These are phyloP conservation scores for Sycophaga agraensis DNA, from an alignment of 1,140 invertebrate species.

Conservation along the genomic window DNA sequence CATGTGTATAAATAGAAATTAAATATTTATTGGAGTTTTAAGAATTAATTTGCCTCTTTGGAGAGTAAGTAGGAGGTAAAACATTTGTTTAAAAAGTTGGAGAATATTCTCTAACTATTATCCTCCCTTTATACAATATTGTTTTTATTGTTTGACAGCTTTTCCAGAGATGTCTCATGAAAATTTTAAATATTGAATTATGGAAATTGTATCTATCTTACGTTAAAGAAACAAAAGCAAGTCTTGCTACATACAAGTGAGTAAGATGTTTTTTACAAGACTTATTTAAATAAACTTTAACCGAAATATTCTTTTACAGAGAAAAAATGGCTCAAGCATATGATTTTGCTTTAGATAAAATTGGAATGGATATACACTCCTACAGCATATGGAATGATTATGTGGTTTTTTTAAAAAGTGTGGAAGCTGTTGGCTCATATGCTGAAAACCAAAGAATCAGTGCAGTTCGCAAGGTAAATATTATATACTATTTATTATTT, in stretches of 20 bases:
- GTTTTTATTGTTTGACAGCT: slow-evolving; percentile 66
- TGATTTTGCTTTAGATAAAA: slow-evolving; percentile 98
- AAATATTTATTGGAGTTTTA: slow-evolving; percentile 23
- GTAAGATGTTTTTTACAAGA: slow-evolving; percentile 50
- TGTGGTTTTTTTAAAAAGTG: slow-evolving; percentile 94
- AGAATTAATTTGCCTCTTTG: slow-evolving; percentile 27
- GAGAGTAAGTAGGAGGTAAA: slow-evolving; percentile 25
- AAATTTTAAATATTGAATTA: slow-evolving; percentile 97
- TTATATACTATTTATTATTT: neutral
- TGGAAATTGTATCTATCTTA: slow-evolving; percentile 98
- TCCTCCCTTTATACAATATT: slow-evolving; percentile 23
- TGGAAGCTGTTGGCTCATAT: slow-evolving; percentile 96
- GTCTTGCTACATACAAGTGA: slow-evolving; percentile 92
- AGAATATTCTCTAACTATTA: slow-evolving; percentile 20
- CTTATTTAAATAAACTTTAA: slow-evolving; percentile 12
- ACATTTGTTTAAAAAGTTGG: slow-evolving; percentile 18
- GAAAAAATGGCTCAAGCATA: slow-evolving; percentile 99
- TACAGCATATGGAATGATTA: slow-evolving; percentile 98
- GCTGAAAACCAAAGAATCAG: slow-evolving; percentile 99
- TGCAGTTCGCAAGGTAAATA: slow-evolving; percentile 86
- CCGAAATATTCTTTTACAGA: slow-evolving; percentile 60
- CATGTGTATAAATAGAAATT: slow-evolving; percentile 28
- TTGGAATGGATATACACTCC: slow-evolving; percentile 96
- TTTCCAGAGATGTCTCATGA: slow-evolving; percentile 96
- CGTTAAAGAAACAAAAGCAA: slow-evolving; percentile 96